These are phyloP conservation scores for Actinemys pallida DNA, from an alignment of 2,113 vertebrate genomes.

Conservation along the genomic window DNA sequence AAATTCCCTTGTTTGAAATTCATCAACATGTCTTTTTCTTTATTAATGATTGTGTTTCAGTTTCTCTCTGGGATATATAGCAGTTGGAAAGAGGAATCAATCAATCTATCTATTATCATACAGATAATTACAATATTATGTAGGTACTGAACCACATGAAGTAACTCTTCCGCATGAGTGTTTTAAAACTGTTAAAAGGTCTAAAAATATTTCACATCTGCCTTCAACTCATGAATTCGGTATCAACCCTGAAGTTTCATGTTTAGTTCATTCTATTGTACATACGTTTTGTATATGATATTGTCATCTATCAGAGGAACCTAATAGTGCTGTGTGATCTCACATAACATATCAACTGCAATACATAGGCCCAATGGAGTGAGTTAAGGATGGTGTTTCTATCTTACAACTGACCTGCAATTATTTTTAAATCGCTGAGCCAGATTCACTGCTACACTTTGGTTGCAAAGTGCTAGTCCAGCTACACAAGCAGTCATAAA, in stretches of 20 bases:
- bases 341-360: not conserved
- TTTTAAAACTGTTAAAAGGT: not conserved
- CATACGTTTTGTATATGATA: not conserved
- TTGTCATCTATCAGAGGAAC: not conserved
- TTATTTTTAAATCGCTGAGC: not conserved
- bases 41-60: constrained; percentile 24
- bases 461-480: not conserved
- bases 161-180: not conserved
- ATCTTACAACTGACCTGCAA: not conserved
- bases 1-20: constrained; percentile 30
- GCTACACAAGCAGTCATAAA: not conserved
- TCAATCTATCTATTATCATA: not conserved
- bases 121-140: not conserved
- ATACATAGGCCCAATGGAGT: not conserved
- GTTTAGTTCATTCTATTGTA: not conserved
- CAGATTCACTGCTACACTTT: not conserved
- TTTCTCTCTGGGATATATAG: constrained; percentile 39
- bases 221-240: not conserved
- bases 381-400: not conserved
- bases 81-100: not conserved
- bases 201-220: not conserved
- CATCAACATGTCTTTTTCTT: constrained; percentile 18
- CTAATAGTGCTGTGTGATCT: not conserved
- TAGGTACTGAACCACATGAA: not conserved
- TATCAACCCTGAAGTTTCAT: not conserved